Conservation (phyloP, 2,113 vertebrate genomes). For the Otis tarda region DNA sequence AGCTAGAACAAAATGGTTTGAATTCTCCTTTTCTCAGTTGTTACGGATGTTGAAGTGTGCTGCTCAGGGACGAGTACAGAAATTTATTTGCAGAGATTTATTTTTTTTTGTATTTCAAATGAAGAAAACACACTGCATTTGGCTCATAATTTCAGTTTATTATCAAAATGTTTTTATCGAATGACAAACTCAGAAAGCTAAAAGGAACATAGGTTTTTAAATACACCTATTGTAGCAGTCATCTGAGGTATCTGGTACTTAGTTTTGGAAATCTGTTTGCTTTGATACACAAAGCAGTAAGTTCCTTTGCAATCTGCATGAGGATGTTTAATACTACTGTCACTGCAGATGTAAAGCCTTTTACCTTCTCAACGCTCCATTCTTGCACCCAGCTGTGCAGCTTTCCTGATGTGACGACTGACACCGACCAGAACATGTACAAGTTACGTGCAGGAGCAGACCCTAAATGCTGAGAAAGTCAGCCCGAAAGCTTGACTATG, state of each 20-base stretch:
- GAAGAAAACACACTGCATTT: background rate
- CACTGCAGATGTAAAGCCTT: slow-evolving; percentile 67
- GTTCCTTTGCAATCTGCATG: slow-evolving; percentile 37
- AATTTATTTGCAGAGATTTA: background rate
- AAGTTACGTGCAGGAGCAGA: background rate
- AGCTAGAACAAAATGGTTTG: background rate
- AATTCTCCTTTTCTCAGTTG: background rate
- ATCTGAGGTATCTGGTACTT: slow-evolving; percentile 43
- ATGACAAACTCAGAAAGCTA: slow-evolving; percentile 62
- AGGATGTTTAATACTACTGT: slow-evolving; percentile 7
- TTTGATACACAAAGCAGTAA: slow-evolving; percentile 56
- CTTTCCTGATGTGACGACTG: background rate
- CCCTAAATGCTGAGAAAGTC: background rate
- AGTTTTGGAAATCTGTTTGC: slow-evolving; percentile 41
- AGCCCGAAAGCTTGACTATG: background rate
- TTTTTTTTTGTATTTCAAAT: background rate
- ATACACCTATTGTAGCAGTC: slow-evolving; percentile 41
- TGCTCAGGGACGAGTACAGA: fast-evolving
- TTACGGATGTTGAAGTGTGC: background rate
- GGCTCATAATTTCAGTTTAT: slow-evolving; percentile 71
- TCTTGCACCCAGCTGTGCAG: background rate
- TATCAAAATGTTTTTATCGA: slow-evolving; percentile 74
- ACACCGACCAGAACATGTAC: background rate
- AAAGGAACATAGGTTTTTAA: slow-evolving; percentile 46
- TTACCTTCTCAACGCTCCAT: slow-evolving; percentile 51